Percentiles rank a stretch among this genome's conserved stretches.
These are phyloP conservation scores for Himalopsyche phryganea DNA, from an alignment of 1,140 invertebrate species.

Conservation along the genomic window DNA sequence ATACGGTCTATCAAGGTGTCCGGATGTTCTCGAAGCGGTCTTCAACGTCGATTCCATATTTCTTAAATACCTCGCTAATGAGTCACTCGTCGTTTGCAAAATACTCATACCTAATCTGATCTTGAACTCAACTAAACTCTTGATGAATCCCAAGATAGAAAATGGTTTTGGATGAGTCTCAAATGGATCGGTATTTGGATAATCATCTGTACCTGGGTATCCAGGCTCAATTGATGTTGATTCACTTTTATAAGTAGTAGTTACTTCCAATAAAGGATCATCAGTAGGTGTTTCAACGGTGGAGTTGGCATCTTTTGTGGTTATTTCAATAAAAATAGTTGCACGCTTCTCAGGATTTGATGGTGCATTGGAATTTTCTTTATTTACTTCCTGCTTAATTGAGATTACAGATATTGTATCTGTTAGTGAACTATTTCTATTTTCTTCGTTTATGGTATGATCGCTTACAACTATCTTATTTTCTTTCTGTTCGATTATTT, in stretches of 20 bases:
- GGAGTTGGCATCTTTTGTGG: slow-evolving; percentile 2
- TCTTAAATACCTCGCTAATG: slow-evolving; percentile 45
- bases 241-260: not conserved
- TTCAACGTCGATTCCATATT: slow-evolving; percentile 41
- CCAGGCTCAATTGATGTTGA: not conserved
- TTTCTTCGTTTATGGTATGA: slow-evolving; percentile 2
- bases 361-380: not conserved
- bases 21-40: slow-evolving; percentile 38
- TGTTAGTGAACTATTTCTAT: no score
- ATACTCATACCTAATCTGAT: slow-evolving; percentile 48
- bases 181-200: slow-evolving; percentile 18
- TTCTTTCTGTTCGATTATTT: not conserved
- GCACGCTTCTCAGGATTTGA: not conserved
- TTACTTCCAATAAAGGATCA: not conserved
- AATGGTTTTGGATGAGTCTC: slow-evolving; percentile 22
- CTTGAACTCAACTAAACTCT: slow-evolving; percentile 49
- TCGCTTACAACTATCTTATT: no score
- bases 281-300: not conserved
- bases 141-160: slow-evolving; percentile 46
- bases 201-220: not conserved
- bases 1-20: slow-evolving; percentile 1
- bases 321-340: slow-evolving; percentile 20
- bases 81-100: slow-evolving; percentile 47
- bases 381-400: no score
- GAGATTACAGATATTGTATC: no score